phyloP scores from a whole-genome alignment of 2,888 invertebrate genomes.

The Dynastes grantii region DNA sequence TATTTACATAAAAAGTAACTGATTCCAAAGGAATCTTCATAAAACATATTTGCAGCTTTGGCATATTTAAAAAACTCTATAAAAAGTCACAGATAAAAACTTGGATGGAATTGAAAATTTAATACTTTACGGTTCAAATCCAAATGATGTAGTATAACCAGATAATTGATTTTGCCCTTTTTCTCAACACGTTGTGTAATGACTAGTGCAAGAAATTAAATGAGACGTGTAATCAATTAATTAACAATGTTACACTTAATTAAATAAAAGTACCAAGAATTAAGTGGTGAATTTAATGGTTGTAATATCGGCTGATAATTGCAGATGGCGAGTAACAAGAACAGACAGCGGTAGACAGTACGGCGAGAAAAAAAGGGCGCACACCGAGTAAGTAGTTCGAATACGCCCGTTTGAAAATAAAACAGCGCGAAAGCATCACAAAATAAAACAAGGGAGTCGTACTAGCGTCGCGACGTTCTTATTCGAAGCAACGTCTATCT shows the following conservation, averaged over 20 bases:
- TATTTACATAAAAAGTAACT: no score
- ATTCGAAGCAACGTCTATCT: constrained; percentile 59
- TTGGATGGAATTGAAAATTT: no score
- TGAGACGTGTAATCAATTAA: constrained; percentile 30
- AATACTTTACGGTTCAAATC: no score
- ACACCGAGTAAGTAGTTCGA: constrained; percentile 36
- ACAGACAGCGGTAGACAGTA: neutral
- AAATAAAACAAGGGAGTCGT: constrained; percentile 41
- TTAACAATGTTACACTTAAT: constrained; percentile 40
- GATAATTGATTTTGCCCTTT: neutral
- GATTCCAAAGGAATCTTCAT: no score
- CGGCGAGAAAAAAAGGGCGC: constrained; percentile 21
- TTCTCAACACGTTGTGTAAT: neutral
- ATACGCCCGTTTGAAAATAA: constrained; percentile 48
- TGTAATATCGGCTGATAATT: constrained; percentile 39
- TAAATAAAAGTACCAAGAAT: constrained; percentile 27
- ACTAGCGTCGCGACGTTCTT: constrained; percentile 56
- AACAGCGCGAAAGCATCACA: constrained; percentile 47
- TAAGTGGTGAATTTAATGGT: constrained; percentile 39
- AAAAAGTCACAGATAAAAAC: no score
- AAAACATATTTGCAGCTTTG: no score
- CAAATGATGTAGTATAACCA: neutral
- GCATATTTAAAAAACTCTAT: no score
- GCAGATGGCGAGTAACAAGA: constrained; percentile 18
- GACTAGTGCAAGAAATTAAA: constrained; percentile 20